Evolutionary conservation across 2,797 vertebrate species (phyloP).

Genomic region (Phrynocephalus vlangalii): DNA sequence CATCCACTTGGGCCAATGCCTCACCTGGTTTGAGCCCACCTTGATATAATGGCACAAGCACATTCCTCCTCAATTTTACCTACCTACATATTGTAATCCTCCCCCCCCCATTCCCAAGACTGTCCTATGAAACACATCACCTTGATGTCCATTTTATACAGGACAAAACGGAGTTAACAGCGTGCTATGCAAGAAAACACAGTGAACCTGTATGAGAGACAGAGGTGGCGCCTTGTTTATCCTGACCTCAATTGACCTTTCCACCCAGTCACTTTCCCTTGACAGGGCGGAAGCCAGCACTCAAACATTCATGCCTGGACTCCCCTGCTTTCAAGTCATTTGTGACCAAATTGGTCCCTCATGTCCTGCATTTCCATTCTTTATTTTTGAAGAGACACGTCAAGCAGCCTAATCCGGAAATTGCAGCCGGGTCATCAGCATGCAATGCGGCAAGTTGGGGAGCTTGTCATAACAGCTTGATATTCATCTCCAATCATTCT

Average conservation of each 20-base stretch:
- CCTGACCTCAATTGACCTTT: not conserved
- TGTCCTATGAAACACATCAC: not conserved
- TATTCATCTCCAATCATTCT: constrained; percentile 19
- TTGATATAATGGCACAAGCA: not conserved
- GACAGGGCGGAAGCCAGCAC: not conserved
- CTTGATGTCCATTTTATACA: not conserved
- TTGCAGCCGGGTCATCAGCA: not conserved
- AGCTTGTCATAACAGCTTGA: not conserved
- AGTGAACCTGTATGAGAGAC: not conserved
- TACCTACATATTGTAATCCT: no score
- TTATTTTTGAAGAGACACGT: not conserved
- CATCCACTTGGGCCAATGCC: no score
- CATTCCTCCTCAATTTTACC: not conserved
- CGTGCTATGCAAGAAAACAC: no score
- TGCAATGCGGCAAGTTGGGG: not conserved
- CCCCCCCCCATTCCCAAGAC: no score
- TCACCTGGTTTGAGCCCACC: not conserved
- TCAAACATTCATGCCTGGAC: not conserved
- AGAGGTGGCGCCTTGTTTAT: not conserved
- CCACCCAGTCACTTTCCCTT: not conserved
- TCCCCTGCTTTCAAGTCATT: not conserved
- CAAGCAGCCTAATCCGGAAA: not conserved
- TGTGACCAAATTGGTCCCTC: not conserved
- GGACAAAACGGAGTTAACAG: not conserved
- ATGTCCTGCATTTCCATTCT: not conserved